A percentile compares a stretch with the other conserved stretches of the same genome.
phyloP scores from a whole-genome alignment of 2,888 invertebrate species.

The Isoperla grammatica region DNA sequence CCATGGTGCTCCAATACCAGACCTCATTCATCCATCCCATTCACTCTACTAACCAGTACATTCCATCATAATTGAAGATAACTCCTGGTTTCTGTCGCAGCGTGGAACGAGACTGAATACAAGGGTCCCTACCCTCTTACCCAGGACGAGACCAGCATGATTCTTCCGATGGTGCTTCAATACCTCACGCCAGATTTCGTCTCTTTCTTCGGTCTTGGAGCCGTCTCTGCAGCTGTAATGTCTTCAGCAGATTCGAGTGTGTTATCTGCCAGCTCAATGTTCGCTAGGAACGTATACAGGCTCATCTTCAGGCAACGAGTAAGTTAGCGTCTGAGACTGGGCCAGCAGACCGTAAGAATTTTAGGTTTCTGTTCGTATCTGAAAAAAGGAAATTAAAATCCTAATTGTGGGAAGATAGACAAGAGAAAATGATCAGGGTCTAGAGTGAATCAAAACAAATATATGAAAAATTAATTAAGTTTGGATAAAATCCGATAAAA shows the following conservation, averaged over 20 bases:
- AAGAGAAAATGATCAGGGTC: too few species aligned
- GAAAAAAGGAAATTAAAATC: too few species aligned
- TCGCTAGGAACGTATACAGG: conserved; percentile 97
- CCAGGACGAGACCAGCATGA: conserved; percentile 80
- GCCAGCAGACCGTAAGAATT: too few species aligned
- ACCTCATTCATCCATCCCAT: too few species aligned
- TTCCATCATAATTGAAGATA: too few species aligned
- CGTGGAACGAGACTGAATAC: conserved; percentile 93
- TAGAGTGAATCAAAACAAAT: too few species aligned
- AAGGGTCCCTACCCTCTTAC: conserved; percentile 68
- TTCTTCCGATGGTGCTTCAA: conserved; percentile 94
- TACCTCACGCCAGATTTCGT: conserved; percentile 94
- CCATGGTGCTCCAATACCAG: conserved; percentile 93
- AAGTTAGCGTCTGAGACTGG: conserved; percentile 34
- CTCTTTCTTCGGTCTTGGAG: conserved; percentile 96
- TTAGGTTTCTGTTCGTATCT: too few species aligned
- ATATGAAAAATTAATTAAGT: too few species aligned
- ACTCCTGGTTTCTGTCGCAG: too few species aligned
- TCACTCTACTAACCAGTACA: too few species aligned
- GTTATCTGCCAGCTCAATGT: conserved; percentile 97
- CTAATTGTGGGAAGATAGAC: too few species aligned
- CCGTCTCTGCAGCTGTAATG: conserved; percentile 99
- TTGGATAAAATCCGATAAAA: too few species aligned
- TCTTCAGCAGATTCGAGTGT: conserved; percentile 99
- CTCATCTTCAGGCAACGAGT: conserved; percentile 90